A percentile compares a stretch with the other conserved stretches of the same genome.
phyloP scores from a whole-genome alignment of 35 echinoderm and acorn worm species.

The Antedon bifida region DNA sequence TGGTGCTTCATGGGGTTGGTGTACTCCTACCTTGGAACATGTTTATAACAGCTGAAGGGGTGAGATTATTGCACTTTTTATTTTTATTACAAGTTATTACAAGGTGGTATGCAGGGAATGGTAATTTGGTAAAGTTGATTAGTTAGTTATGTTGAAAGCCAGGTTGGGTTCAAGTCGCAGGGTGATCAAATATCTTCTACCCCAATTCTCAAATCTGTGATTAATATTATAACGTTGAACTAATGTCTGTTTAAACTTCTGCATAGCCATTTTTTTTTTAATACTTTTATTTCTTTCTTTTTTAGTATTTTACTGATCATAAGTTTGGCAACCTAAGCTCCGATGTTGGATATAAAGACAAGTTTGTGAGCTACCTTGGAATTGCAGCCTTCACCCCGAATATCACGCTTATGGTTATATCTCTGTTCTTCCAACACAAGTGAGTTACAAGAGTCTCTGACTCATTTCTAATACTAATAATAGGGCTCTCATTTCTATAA shows the following conservation, averaged over 20 bases:
- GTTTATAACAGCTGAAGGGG: constrained; percentile 81
- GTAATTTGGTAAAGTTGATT: too few species aligned
- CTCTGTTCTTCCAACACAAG: constrained; percentile 85
- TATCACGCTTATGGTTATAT: constrained; percentile 50
- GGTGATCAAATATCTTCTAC: too few species aligned
- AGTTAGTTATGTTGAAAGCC: too few species aligned
- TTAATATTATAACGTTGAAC: too few species aligned
- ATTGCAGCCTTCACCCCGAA: constrained; percentile 75
- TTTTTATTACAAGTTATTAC: too few species aligned
- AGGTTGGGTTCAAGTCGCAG: too few species aligned
- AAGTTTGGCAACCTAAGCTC: constrained; percentile 91
- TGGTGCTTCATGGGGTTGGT: constrained; percentile 71
- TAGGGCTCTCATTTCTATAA: too few species aligned
- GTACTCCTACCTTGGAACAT: constrained; percentile 82
- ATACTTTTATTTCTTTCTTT: constrained; percentile 3
- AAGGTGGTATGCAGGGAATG: too few species aligned
- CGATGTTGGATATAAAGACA: constrained; percentile 82
- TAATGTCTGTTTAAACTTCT: too few species aligned
- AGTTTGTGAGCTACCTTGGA: constrained; percentile 86
- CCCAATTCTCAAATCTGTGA: too few species aligned
- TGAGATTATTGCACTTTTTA: constrained; percentile 48
- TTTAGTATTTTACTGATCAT: constrained; percentile 90
- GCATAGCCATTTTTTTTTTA: too few species aligned
- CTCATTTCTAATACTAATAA: background rate
- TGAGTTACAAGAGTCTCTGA: too few species aligned